Evolutionary conservation across 2,888 invertebrate species (phyloP).

Genomic region (Charanyca ferruginea): DNA sequence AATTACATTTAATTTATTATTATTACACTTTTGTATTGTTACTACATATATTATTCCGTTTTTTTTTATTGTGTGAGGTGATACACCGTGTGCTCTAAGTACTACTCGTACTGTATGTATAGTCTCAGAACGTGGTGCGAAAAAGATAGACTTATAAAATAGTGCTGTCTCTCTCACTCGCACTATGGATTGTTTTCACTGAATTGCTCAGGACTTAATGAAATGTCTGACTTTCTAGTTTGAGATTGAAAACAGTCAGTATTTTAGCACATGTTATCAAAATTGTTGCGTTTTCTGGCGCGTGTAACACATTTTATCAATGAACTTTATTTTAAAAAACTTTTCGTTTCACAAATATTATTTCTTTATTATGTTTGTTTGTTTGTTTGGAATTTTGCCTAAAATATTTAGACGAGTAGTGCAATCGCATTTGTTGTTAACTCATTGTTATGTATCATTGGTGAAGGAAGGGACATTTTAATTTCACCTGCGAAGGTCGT

Average conservation of each 20-base stretch:
- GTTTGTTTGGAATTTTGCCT: conserved; percentile 52
- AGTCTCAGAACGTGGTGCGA: conserved; percentile 19
- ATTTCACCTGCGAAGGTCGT: conserved; percentile 9
- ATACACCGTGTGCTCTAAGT: conserved; percentile 47
- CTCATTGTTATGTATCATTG: conserved; percentile 60
- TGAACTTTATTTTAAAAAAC: conserved; percentile 38
- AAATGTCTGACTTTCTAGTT: background rate
- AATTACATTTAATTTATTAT: conserved; percentile 71
- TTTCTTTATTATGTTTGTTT: conserved; percentile 41
- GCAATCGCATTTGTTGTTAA: conserved; percentile 63
- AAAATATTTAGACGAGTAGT: conserved; percentile 55
- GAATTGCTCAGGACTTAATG: background rate
- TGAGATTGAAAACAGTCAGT: conserved; percentile 21
- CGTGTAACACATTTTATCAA: conserved; percentile 42
- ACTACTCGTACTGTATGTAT: conserved; percentile 13
- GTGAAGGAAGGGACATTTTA: conserved; percentile 6
- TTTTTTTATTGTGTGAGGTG: conserved; percentile 36
- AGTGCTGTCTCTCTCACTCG: conserved; percentile 18
- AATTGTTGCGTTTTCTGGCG: conserved; percentile 30
- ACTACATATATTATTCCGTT: conserved; percentile 65
- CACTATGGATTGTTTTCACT: conserved; percentile 25
- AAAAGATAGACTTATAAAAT: conserved; percentile 19
- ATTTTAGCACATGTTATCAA: conserved; percentile 42
- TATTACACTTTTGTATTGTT: conserved; percentile 72
- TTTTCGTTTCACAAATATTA: conserved; percentile 57